Evolutionary conservation across 2,888 invertebrate genomes (phyloP).

Genomic region (Troides helena): DNA sequence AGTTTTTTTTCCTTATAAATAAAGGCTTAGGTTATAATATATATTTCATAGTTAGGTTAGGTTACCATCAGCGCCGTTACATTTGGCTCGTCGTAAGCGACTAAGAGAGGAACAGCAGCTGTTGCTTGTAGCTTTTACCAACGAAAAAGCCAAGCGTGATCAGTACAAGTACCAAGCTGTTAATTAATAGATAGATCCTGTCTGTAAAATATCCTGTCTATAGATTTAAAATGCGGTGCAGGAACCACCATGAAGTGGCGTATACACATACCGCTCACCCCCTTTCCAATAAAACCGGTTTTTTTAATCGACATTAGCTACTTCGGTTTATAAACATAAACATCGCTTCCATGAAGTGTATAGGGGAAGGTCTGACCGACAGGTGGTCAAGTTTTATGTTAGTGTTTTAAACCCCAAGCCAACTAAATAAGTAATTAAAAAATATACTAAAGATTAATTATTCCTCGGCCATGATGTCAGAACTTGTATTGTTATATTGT

Average conservation of each 20-base stretch:
- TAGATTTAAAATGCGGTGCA: not conserved
- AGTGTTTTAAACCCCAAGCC: conserved; percentile 12
- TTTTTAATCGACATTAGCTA: conserved; percentile 14
- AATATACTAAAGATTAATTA: no score
- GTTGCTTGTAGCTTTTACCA: no score
- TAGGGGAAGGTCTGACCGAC: conserved; percentile 7
- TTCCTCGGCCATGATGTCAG: no score
- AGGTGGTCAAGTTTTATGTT: conserved; percentile 19
- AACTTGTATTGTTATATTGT: no score
- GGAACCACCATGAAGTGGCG: not conserved
- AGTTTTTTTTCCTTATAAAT: conserved; percentile 9
- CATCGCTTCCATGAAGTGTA: conserved; percentile 14
- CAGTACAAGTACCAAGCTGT: no score
- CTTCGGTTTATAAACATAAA: conserved; percentile 7
- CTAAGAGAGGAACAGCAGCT: no score
- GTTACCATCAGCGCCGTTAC: no score
- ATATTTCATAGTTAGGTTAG: no score
- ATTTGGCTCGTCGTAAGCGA: no score
- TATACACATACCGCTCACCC: not conserved
- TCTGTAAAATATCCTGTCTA: not conserved
- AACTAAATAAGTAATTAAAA: no score
- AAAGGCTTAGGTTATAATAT: not conserved
- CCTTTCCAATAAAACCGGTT: not conserved
- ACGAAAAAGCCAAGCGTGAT: no score
- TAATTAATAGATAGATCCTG: no score